These are phyloP conservation scores for Drosophila anomelani DNA, from an alignment of 2,888 invertebrate genomes.

Conservation along the genomic window DNA sequence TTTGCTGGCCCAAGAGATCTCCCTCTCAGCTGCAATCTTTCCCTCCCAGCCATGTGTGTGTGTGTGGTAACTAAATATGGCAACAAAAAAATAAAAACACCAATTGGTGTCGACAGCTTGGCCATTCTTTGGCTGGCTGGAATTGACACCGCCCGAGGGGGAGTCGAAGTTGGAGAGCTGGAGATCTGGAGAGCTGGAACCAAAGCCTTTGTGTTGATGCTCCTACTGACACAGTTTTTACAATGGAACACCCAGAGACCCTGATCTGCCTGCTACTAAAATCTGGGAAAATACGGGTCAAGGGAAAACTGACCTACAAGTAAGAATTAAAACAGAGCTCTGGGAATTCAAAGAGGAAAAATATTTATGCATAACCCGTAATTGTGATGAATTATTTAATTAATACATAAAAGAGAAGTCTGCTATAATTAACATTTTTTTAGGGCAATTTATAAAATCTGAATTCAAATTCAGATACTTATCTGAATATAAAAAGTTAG, in stretches of 20 bases:
- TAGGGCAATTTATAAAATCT: not conserved
- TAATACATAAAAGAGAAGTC: not conserved
- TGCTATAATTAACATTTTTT: not conserved
- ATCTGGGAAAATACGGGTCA: conserved; percentile 14
- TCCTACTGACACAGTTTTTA: conserved; percentile 49
- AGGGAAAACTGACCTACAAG: conserved; percentile 14
- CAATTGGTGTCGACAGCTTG: conserved; percentile 45
- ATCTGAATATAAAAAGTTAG: no score
- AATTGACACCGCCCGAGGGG: conserved; percentile 36
- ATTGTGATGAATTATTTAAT: not conserved
- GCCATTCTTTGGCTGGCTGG: conserved; percentile 39
- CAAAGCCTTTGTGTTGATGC: conserved; percentile 23
- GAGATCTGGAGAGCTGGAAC: not conserved
- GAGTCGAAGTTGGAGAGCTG: not conserved
- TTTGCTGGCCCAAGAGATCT: conserved; percentile 36
- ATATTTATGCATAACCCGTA: not conserved
- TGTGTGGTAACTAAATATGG: conserved; percentile 73
- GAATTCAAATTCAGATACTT: no score
- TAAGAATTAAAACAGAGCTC: not conserved
- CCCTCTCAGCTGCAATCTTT: not conserved
- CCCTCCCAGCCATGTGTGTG: not conserved
- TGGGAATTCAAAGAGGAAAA: not conserved
- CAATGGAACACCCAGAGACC: conserved; percentile 14
- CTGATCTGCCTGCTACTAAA: not conserved
- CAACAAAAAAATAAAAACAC: conserved; percentile 26